phyloP scores from a whole-genome alignment of 2,888 invertebrate genomes.

The Drosophila prostipennis region DNA sequence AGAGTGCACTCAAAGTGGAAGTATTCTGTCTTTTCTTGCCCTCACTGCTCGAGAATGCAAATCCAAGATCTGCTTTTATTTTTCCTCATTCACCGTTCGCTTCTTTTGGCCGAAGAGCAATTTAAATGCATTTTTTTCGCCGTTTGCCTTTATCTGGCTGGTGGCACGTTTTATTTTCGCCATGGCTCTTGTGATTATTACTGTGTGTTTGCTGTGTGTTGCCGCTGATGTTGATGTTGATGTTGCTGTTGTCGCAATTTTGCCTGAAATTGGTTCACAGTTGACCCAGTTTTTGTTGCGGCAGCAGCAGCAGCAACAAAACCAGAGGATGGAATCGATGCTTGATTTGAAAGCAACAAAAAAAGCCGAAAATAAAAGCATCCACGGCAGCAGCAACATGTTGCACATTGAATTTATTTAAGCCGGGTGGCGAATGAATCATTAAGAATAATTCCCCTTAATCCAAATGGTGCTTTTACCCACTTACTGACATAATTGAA shows the following conservation, averaged over 20 bases:
- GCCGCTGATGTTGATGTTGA: constrained; percentile 12
- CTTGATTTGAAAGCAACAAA: constrained; percentile 32
- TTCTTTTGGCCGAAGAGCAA: constrained; percentile 38
- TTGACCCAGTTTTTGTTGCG: constrained; percentile 72
- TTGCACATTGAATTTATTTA: constrained; percentile 13
- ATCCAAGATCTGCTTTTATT: constrained; percentile 38
- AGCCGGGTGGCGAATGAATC: neutral
- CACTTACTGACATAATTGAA: neutral
- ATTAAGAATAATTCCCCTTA: neutral
- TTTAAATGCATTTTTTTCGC: constrained; percentile 62
- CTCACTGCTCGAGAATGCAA: constrained; percentile 56
- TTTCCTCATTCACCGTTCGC: constrained; percentile 12
- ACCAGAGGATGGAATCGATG: constrained; percentile 28
- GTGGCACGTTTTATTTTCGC: constrained; percentile 71
- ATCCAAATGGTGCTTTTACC: neutral
- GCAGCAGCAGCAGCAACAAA: constrained; percentile 44
- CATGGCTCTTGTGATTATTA: constrained; percentile 56
- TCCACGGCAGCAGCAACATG: constrained; percentile 11
- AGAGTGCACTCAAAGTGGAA: constrained; percentile 66
- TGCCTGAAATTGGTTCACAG: constrained; percentile 75
- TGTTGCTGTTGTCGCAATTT: constrained; percentile 70
- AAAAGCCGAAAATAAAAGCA: constrained; percentile 1
- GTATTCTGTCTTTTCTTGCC: constrained; percentile 30
- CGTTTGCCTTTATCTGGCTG: constrained; percentile 46
- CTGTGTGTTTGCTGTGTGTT: constrained; percentile 57